Base-by-base conservation (phyloP, 1,140 invertebrate genomes). In the Caerostris extrusa region DNA sequence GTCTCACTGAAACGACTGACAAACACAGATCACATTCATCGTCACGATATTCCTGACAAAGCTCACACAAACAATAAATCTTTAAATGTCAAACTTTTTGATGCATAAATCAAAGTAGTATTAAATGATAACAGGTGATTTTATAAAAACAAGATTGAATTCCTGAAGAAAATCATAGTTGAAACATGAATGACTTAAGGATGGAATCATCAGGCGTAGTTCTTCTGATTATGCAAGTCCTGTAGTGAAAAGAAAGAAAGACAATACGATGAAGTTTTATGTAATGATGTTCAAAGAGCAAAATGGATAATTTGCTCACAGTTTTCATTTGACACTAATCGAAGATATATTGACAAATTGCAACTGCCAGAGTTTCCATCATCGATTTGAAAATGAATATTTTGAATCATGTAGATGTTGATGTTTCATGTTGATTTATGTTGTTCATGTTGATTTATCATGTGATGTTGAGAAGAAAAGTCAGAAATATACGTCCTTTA, bases 341-440 rank as follows among this genome's bases (percentile, higher is more conserved):
- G 91, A 92, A 56, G 56, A 92, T 83, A 57, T 92, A 14, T 71
- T 92, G 91, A 92, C 69, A 7, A 56, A 19, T 71, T 92, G n/a
- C 60, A 64, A 55, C 19, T 12, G 34, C 64, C 19, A 92, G 58
- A 69, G 69, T 92, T n/a, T 92, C 83, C 53, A 58, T 55, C n/a
- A 3, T 92, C 10, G 77, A 83, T 60, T 83, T 92, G 10, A 58
- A 83, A 83, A 83, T 61, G 34, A 2, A 82, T 92, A 34, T 34
- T 34, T 34, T 34, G 34, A 1, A 34, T 34, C 34, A 34, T 2
- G 34, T 34, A 34, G 34, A 34, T 34, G 34, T 34, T 34, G 34
- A 34, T 34, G 34, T 34, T 34, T 34, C 34, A 34, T 34, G 34
- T 34, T 34, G 34, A 34, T 34, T 34, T 34, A 34, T 34, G 34